These are phyloP conservation scores for Adelges cooleyi DNA, from an alignment of 1,140 invertebrate genomes.

Conservation along the genomic window DNA sequence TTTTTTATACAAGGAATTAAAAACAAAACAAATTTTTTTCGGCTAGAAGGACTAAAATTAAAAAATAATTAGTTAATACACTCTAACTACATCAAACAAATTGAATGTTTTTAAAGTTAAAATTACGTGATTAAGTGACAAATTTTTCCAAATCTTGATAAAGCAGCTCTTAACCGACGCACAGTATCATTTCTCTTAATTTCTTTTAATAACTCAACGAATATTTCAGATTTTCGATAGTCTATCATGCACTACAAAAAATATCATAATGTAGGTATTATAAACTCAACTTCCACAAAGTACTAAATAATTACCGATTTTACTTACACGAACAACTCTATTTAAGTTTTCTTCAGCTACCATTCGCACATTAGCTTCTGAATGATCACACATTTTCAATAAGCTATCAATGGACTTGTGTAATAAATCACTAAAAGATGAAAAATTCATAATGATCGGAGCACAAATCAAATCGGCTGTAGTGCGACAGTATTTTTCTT, in stretches of 20 bases:
- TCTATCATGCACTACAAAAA: slow-evolving; percentile 24
- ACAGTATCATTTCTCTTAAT: slow-evolving; percentile 13
- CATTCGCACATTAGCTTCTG: slow-evolving; percentile 19
- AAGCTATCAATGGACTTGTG: slow-evolving; percentile 15
- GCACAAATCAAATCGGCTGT: slow-evolving; percentile 23
- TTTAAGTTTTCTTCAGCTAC: slow-evolving; percentile 24
- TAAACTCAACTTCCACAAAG: neutral
- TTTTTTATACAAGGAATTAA: slow-evolving; percentile 24
- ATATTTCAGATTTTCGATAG: slow-evolving; percentile 19
- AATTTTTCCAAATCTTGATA: slow-evolving; percentile 24
- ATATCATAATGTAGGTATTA: no score
- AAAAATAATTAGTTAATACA: neutral
- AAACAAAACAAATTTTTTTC: slow-evolving; percentile 19
- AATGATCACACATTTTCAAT: slow-evolving; percentile 20
- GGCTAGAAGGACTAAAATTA: slow-evolving; percentile 12
- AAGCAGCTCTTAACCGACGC: slow-evolving; percentile 24
- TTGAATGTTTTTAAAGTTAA: neutral
- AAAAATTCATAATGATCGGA: slow-evolving; percentile 23
- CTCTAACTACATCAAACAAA: no score
- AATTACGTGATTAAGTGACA: slow-evolving; percentile 17
- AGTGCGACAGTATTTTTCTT: slow-evolving; percentile 22
- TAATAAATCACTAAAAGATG: slow-evolving; percentile 6
- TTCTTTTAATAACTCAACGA: slow-evolving; percentile 25
- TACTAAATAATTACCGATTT: no score
- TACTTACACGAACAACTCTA: slow-evolving; percentile 9